Evolutionary conservation across 2,888 invertebrate species (phyloP).

Genomic region (Spilarctia lutea): DNA sequence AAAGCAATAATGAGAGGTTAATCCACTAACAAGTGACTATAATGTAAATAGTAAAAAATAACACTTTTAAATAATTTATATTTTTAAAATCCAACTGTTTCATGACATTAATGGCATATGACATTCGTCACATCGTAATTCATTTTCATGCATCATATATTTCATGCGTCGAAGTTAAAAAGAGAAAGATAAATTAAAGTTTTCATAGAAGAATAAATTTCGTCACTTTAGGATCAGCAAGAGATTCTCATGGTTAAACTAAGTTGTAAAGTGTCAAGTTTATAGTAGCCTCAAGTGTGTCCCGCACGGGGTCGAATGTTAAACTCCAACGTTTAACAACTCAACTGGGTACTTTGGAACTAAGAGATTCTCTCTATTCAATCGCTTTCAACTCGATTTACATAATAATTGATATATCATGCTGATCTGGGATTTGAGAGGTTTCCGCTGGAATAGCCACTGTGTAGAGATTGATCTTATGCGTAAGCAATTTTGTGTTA

Average conservation of each 20-base stretch:
- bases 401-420: slow-evolving; percentile 23
- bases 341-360: slow-evolving; percentile 39
- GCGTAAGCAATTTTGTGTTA: not conserved
- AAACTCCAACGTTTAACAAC: slow-evolving; percentile 44
- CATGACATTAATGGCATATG: too few species aligned
- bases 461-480: not conserved
- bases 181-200: not conserved
- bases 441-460: not conserved
- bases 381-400: slow-evolving; percentile 18
- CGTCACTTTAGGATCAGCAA: slow-evolving; percentile 23
- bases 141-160: not conserved
- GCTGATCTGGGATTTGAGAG: slow-evolving; percentile 10
- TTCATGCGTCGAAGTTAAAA: not conserved
- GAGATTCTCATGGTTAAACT: slow-evolving; percentile 39
- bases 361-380: slow-evolving; percentile 30
- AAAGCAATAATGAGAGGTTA: not conserved
- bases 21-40: not conserved
- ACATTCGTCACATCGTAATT: not conserved
- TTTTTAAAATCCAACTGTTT: too few species aligned
- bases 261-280: slow-evolving; percentile 53
- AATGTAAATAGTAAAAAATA: not conserved
- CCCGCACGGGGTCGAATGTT: slow-evolving; percentile 39
- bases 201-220: slow-evolving; percentile 37
- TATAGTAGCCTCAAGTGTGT: slow-evolving; percentile 43
- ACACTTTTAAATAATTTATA: too few species aligned